Conservation (phyloP, 2,797 vertebrate species). For the Antrozous pallidus region DNA sequence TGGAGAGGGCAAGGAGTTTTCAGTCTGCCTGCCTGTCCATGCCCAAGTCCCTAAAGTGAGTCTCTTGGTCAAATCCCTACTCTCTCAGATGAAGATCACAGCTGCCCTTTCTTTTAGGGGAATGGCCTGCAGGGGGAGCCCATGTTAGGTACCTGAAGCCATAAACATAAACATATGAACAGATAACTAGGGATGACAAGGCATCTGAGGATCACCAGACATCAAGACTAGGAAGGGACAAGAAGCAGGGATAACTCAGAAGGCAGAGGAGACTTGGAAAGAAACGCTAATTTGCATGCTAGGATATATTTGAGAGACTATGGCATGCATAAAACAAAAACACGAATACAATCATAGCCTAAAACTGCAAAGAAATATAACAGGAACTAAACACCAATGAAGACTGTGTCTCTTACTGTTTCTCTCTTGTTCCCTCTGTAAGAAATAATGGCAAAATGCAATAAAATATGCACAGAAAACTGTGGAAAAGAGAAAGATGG, state of each 20-base stretch:
- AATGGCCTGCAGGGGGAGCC: not conserved
- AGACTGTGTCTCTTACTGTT: not conserved
- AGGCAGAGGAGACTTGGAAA: not conserved
- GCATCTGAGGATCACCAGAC: not conserved
- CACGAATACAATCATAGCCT: not conserved
- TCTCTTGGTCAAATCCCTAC: not conserved
- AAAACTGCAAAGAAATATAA: conserved; percentile 35
- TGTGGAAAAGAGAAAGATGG: conserved; percentile 34
- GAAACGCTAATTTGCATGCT: not conserved
- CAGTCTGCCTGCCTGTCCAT: not conserved
- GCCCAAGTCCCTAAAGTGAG: not conserved
- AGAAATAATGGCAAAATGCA: conserved; percentile 48
- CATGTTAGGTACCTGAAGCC: not conserved
- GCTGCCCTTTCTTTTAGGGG: not conserved
- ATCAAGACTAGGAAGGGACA: not conserved
- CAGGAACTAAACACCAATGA: not conserved
- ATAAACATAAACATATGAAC: not conserved
- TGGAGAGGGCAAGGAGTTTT: not conserved
- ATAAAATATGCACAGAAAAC: conserved; percentile 37
- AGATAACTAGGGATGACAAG: not conserved
- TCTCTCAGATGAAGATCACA: not conserved
- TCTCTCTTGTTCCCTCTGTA: conserved; percentile 56
- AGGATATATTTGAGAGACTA: conserved; percentile 1
- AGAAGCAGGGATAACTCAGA: not conserved
- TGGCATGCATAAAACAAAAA: conserved; percentile 40